A percentile compares a stretch with the other conserved stretches of the same genome.
These are phyloP conservation scores for Sinelater perroti DNA, from an alignment of 2,888 invertebrate species.

Conservation along the genomic window DNA sequence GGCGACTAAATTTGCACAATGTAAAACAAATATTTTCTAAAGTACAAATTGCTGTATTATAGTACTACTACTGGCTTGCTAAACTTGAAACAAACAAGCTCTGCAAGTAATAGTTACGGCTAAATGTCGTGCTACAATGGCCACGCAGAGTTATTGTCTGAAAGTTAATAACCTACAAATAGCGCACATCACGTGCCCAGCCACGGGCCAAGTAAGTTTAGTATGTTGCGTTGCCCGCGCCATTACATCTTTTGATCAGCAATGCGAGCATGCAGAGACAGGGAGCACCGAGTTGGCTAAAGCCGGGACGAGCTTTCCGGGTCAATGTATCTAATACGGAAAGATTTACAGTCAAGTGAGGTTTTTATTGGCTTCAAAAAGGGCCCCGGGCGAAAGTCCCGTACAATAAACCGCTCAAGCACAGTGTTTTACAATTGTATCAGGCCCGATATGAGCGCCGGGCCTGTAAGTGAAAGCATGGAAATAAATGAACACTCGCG, in stretches of 20 bases:
- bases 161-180: too few relatives aligned
- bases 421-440: constrained; percentile 49
- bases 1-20: too few relatives aligned
- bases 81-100: too few relatives aligned
- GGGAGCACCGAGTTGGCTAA: constrained; percentile 4
- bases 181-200: too few relatives aligned
- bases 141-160: too few relatives aligned
- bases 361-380: constrained; percentile 23
- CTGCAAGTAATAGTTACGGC: too few relatives aligned
- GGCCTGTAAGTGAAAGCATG: constrained; percentile 50
- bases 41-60: too few relatives aligned
- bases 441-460: constrained; percentile 47
- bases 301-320: constrained; percentile 22
- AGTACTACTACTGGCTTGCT: too few relatives aligned
- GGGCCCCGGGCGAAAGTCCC: not conserved
- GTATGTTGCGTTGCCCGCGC: too few relatives aligned
- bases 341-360: constrained; percentile 29
- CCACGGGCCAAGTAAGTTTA: too few relatives aligned
- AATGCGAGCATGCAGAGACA: constrained; percentile 11
- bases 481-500: constrained; percentile 49
- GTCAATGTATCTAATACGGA: constrained; percentile 15
- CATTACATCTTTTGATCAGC: constrained; percentile 22
- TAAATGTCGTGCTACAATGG: too few relatives aligned
- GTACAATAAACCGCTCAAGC: constrained; percentile 35
- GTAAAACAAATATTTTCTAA: too few relatives aligned